These are phyloP conservation scores for Tachycineta bicolor DNA, from an alignment of 2,113 vertebrate genomes.

Conservation along the genomic window DNA sequence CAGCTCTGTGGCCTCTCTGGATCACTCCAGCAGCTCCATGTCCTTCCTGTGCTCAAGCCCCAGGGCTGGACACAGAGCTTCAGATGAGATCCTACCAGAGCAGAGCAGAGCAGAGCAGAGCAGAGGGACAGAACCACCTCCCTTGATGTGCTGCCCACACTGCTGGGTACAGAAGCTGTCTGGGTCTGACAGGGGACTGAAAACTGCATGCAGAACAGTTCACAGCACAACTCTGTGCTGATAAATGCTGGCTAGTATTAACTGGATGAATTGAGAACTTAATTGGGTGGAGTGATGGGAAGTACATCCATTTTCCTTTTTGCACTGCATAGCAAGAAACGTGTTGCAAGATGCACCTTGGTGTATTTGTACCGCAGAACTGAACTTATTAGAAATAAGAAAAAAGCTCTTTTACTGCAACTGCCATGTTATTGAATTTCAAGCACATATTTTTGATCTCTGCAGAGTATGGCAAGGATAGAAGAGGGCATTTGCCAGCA, in stretches of 20 bases:
- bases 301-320: neutral
- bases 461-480: neutral
- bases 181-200: neutral
- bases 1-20: neutral
- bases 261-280: neutral
- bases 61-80: neutral
- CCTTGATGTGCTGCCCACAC: neutral
- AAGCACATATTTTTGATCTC: neutral
- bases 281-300: neutral
- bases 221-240: neutral
- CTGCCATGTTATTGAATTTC: neutral
- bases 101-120: neutral
- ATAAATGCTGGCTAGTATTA: neutral
- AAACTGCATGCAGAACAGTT: neutral
- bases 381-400: neutral
- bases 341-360: neutral
- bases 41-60: neutral
- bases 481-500: neutral
- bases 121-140: neutral
- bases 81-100: neutral
- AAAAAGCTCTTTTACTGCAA: neutral
- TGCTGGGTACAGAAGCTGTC: neutral
- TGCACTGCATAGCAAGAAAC: neutral
- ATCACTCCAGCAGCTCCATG: neutral
- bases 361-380: neutral